These are phyloP conservation scores for Puffinus mauretanicus DNA, from an alignment of 2,113 vertebrate species.

Conservation along the genomic window DNA sequence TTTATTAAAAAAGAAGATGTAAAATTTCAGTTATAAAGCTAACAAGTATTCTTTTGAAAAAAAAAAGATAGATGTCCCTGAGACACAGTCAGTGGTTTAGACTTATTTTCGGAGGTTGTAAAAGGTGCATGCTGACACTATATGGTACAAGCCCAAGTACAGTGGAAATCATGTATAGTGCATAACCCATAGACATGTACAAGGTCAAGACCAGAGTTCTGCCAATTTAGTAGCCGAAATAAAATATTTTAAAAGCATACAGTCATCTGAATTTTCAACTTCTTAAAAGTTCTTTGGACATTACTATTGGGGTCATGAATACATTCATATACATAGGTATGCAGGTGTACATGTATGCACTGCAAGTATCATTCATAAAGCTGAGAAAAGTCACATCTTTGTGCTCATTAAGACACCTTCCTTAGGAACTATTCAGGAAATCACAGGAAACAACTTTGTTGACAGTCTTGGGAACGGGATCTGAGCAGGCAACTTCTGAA, in stretches of 20 bases:
- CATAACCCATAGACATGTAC: not conserved
- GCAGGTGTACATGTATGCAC: not conserved
- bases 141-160: not conserved
- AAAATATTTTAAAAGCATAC: not conserved
- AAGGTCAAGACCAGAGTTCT: not conserved
- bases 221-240: not conserved
- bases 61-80: not conserved
- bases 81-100: not conserved
- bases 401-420: not conserved
- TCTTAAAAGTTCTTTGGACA: not conserved
- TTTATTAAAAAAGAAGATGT: not conserved
- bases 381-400: not conserved
- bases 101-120: not conserved
- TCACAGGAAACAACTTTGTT: not conserved
- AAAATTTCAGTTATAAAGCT: not conserved
- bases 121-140: not conserved
- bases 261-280: not conserved
- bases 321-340: accelerated
- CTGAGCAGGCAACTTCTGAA: not conserved
- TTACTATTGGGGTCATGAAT: not conserved
- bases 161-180: accelerated
- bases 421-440: not conserved
- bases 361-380: not conserved
- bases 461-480: not conserved
- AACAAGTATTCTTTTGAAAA: not conserved